A percentile compares a stretch with the other conserved stretches of the same genome.
These are phyloP conservation scores for Danaus chrysippus DNA, from an alignment of 2,888 invertebrate genomes.

Conservation along the genomic window DNA sequence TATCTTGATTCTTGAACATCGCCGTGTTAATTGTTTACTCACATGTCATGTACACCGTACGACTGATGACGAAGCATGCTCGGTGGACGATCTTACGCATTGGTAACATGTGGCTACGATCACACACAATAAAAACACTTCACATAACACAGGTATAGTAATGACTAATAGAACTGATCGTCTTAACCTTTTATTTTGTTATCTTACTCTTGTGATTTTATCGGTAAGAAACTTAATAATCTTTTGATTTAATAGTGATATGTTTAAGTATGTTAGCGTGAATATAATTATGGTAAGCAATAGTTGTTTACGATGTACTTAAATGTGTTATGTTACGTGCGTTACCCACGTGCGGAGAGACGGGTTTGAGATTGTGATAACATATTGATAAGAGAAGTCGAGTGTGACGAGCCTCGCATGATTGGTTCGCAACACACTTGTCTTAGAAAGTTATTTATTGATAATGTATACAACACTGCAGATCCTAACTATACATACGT, in stretches of 20 bases:
- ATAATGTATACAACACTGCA: background rate
- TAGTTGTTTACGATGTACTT: no score
- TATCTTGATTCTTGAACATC: no score
- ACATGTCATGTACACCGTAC: constrained; percentile 72
- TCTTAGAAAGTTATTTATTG: constrained; percentile 13
- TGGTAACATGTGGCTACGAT: constrained; percentile 48
- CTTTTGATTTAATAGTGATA: no score
- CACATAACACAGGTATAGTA: constrained; percentile 6
- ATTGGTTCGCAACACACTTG: constrained; percentile 29
- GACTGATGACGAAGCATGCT: constrained; percentile 64
- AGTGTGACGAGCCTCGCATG: constrained; percentile 20
- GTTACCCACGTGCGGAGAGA: background rate
- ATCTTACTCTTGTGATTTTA: no score
- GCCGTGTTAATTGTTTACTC: constrained; percentile 42
- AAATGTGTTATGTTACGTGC: background rate
- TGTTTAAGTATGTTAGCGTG: no score
- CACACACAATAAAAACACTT: background rate
- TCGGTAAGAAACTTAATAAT: no score
- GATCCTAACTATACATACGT: no score
- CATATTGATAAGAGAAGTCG: constrained; percentile 27
- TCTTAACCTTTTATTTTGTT: no score
- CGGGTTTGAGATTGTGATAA: constrained; percentile 18
- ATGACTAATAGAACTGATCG: background rate
- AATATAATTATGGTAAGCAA: no score
- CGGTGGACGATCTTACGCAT: constrained; percentile 62